phyloP scores from a whole-genome alignment of 2,888 invertebrate genomes.

The Tortrix viridana region DNA sequence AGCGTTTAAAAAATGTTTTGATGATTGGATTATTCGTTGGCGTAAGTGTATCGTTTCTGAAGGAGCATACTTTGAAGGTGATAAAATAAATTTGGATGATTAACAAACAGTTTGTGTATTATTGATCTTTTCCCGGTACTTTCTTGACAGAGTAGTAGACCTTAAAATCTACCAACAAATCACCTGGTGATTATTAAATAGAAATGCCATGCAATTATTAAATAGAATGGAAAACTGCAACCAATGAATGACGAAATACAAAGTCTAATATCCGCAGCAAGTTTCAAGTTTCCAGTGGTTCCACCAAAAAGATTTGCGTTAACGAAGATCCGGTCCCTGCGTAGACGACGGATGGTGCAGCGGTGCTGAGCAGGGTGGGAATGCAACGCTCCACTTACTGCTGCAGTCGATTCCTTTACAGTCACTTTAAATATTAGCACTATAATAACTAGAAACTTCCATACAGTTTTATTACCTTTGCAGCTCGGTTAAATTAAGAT shows the following conservation, averaged over 20 bases:
- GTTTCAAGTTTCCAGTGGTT: background rate
- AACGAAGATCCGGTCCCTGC: slow-evolving; percentile 63
- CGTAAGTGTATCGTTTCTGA: too few species aligned
- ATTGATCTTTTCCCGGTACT: too few species aligned
- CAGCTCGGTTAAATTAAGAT: slow-evolving; percentile 9
- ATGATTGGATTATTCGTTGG: too few species aligned
- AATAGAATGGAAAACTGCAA: background rate
- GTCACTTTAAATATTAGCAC: slow-evolving; percentile 22
- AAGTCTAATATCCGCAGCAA: background rate
- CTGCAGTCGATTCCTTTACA: slow-evolving; percentile 52
- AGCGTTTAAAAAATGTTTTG: too few species aligned
- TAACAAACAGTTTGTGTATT: too few species aligned
- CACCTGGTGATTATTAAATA: background rate
- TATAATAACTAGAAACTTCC: slow-evolving; percentile 18
- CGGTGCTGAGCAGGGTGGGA: slow-evolving; percentile 72
- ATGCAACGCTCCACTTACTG: slow-evolving; percentile 74
- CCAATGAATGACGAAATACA: background rate
- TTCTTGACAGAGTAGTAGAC: too few species aligned
- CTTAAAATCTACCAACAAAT: slow-evolving; percentile 11
- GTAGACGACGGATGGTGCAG: slow-evolving; percentile 59
- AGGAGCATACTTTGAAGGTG: too few species aligned
- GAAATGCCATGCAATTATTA: background rate
- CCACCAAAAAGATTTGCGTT: slow-evolving; percentile 59
- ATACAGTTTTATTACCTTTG: slow-evolving; percentile 18
- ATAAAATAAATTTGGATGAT: too few species aligned